phyloP scores from a whole-genome alignment of 2,797 vertebrate species.

The Myotis findleyi region DNA sequence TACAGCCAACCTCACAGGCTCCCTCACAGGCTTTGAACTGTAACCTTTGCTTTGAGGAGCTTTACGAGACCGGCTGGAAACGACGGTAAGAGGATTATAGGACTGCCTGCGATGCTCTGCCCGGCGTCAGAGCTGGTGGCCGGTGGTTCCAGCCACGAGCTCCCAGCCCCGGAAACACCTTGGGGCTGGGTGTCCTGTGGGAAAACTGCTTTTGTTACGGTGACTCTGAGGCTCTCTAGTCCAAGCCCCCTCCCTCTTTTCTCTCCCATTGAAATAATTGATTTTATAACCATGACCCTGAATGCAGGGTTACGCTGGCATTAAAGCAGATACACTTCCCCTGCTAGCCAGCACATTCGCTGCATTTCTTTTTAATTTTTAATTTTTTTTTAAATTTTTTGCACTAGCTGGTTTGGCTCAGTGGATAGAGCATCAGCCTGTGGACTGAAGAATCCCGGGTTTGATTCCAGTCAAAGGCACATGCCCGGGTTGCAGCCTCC shows the following conservation, averaged over 20 bases:
- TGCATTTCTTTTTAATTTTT: no score
- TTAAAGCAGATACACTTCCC: not conserved
- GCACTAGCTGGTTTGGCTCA: no score
- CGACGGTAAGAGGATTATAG: not conserved
- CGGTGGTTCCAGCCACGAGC: not conserved
- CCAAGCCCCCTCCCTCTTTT: not conserved
- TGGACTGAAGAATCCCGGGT: no score
- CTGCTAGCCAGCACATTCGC: not conserved
- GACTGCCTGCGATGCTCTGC: not conserved
- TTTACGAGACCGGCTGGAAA: not conserved
- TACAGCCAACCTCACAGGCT: not conserved
- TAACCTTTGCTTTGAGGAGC: not conserved
- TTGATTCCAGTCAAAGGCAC: no score
- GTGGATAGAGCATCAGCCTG: no score
- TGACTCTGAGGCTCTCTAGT: not conserved
- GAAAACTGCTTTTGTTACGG: constrained; percentile 41
- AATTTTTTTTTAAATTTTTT: no score
- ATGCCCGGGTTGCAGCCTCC: no score
- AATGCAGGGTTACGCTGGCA: not conserved
- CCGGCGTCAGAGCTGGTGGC: not conserved
- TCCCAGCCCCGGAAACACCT: not conserved
- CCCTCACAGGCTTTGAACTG: not conserved
- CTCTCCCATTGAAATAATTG: constrained; percentile 28
- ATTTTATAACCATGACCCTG: constrained; percentile 46
- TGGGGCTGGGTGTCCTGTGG: not conserved